These are phyloP conservation scores for Cyprinodon diabolis DNA, from an alignment of 2,797 vertebrate species.

Conservation along the genomic window DNA sequence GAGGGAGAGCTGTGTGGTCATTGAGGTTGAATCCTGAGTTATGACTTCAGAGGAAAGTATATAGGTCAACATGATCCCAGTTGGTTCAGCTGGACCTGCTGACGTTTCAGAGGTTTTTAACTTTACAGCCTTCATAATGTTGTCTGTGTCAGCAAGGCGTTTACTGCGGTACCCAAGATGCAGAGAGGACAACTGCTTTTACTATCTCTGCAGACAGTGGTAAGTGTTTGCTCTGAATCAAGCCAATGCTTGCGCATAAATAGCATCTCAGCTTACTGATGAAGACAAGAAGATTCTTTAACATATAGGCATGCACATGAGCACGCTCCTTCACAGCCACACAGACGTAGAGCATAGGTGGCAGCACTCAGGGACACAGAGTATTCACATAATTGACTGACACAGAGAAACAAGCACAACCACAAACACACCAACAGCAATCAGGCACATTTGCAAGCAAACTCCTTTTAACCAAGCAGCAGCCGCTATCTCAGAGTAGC, in stretches of 20 bases:
- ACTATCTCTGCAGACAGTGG: conserved; percentile 25
- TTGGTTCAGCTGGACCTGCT: conserved; percentile 38
- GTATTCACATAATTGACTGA: conserved; percentile 9
- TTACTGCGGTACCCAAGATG: conserved; percentile 43
- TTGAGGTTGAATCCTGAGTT: conserved; percentile 57
- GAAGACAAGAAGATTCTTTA: conserved; percentile 37
- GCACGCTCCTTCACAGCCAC: background rate
- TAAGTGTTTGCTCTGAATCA: conserved; percentile 57
- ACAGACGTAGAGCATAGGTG: background rate
- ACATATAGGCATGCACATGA: conserved; percentile 23
- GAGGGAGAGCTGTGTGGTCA: conserved; percentile 54
- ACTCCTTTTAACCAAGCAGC: conserved; percentile 35
- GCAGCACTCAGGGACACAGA: conserved; percentile 23
- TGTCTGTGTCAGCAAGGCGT: conserved; percentile 26
- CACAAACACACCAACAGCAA: conserved; percentile 37
- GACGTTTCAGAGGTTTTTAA: conserved; percentile 30
- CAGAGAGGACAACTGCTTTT: conserved; percentile 12
- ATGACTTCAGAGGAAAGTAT: conserved; percentile 53
- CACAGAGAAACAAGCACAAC: conserved; percentile 9
- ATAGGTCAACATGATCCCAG: conserved; percentile 58
- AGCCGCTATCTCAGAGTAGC: conserved; percentile 50
- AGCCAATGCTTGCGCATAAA: conserved; percentile 28
- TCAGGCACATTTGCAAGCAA: conserved; percentile 52
- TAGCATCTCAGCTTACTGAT: conserved; percentile 57
- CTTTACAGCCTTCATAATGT: conserved; percentile 44